These are phyloP conservation scores for Protonemura montana DNA, from an alignment of 2,888 invertebrate genomes.

Conservation along the genomic window DNA sequence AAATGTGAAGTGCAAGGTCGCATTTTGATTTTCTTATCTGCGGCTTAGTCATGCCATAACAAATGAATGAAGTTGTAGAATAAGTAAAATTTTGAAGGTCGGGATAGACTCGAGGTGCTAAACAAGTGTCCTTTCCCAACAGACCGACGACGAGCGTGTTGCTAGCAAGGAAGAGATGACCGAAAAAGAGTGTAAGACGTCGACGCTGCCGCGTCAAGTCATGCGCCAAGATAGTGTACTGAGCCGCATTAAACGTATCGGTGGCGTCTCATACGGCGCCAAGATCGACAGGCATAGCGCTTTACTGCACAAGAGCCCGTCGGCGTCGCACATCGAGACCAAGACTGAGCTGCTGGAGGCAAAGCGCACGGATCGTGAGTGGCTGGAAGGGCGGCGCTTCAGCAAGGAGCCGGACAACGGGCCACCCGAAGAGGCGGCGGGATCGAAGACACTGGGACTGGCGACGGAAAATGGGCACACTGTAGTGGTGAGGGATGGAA, in stretches of 20 bases:
- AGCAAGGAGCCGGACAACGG: neutral
- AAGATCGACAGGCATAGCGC: neutral
- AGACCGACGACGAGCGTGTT: neutral
- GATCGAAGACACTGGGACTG: neutral
- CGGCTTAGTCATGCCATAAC: too few species aligned
- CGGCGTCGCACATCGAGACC: conserved; percentile 19
- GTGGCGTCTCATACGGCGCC: conserved; percentile 44
- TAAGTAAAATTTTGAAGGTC: too few species aligned
- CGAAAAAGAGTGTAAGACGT: conserved; percentile 37
- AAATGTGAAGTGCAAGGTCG: conserved; percentile 28
- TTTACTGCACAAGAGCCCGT: conserved; percentile 22
- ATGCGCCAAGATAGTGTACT: conserved; percentile 41
- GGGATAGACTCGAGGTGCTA: too few species aligned
- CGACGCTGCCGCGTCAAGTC: conserved; percentile 40
- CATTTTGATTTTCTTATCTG: too few species aligned
- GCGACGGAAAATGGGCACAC: neutral
- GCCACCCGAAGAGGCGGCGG: neutral
- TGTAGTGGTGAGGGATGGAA: neutral
- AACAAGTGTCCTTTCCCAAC: neutral
- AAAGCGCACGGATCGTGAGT: neutral
- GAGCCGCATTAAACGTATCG: conserved; percentile 44
- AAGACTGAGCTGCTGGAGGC: neutral
- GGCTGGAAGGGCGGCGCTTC: neutral
- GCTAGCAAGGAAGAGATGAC: conserved; percentile 21
- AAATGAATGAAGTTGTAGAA: too few species aligned